These are phyloP conservation scores for Mactromeris polynyma DNA, from an alignment of 2,888 invertebrate species.

Conservation along the genomic window DNA sequence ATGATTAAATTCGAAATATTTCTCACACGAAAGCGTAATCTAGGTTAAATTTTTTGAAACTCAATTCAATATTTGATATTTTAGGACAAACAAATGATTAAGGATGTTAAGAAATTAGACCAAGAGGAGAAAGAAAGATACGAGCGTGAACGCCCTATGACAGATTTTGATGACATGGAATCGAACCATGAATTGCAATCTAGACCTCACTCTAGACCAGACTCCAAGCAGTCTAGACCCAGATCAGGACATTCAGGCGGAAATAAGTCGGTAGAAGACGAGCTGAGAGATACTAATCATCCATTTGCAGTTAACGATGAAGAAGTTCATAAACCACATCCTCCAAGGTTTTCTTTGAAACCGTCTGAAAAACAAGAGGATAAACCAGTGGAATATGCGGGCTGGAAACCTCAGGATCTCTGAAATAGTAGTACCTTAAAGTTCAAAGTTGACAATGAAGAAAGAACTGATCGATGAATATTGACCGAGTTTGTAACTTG, in stretches of 20 bases:
- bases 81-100: conserved; percentile 56
- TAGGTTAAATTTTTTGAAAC: not conserved
- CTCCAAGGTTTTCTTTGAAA: conserved; percentile 7
- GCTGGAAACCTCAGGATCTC: conserved; percentile 33
- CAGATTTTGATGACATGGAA: not conserved
- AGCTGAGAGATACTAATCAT: not conserved
- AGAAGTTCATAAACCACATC: not conserved
- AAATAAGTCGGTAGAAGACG: conserved; percentile 9
- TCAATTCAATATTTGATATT: conserved; percentile 4
- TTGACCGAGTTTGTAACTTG: too few species aligned
- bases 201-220: not conserved
- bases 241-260: not conserved
- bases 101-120: conserved; percentile 39
- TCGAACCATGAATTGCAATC: not conserved
- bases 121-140: conserved; percentile 28
- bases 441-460: not conserved
- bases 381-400: conserved; percentile 35
- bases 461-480: too few species aligned
- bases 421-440: not conserved
- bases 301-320: conserved; percentile 11
- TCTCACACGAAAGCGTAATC: not conserved
- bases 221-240: not conserved
- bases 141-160: conserved; percentile 21
- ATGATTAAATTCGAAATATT: too few species aligned
- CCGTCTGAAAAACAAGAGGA: not conserved